Conservation (phyloP, 2,888 invertebrate species). For the Cheiracanthium punctorium region DNA sequence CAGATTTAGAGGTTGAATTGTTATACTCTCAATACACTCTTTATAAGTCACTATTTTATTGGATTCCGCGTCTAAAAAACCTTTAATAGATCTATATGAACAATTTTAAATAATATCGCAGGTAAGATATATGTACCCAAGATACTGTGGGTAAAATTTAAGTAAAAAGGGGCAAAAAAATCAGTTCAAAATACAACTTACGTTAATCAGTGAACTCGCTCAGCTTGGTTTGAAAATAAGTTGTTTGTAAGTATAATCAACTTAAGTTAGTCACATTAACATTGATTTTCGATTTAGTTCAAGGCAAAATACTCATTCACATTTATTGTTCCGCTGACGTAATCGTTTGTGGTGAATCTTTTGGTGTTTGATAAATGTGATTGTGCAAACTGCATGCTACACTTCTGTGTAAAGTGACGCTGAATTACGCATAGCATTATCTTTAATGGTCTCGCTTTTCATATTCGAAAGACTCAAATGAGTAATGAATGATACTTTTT, state of each 20-base stretch:
- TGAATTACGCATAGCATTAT: slow-evolving; percentile 24
- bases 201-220: no score
- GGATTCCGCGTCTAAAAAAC: no score
- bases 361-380: slow-evolving; percentile 59
- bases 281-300: slow-evolving; percentile 64
- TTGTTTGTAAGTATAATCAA: slow-evolving; percentile 38
- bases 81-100: no score
- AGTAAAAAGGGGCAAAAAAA: no score
- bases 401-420: slow-evolving; percentile 22
- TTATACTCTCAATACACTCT: no score
- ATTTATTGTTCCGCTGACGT: slow-evolving; percentile 47
- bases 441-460: not conserved
- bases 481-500: not conserved
- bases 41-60: no score
- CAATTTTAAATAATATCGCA: no score
- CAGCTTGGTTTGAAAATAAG: slow-evolving; percentile 46
- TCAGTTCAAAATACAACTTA: no score
- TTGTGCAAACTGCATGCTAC: slow-evolving; percentile 46
- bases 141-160: no score
- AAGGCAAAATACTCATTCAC: slow-evolving; percentile 42
- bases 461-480: not conserved
- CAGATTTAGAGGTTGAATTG: no score
- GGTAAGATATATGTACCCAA: no score
- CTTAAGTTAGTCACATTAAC: slow-evolving; percentile 53
- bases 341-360: slow-evolving; percentile 44